Percentiles rank a stretch among this genome's conserved stretches.
phyloP scores from a whole-genome alignment of 92 coral and sea anemone species.

The Hydrozoanthus gracilis region DNA sequence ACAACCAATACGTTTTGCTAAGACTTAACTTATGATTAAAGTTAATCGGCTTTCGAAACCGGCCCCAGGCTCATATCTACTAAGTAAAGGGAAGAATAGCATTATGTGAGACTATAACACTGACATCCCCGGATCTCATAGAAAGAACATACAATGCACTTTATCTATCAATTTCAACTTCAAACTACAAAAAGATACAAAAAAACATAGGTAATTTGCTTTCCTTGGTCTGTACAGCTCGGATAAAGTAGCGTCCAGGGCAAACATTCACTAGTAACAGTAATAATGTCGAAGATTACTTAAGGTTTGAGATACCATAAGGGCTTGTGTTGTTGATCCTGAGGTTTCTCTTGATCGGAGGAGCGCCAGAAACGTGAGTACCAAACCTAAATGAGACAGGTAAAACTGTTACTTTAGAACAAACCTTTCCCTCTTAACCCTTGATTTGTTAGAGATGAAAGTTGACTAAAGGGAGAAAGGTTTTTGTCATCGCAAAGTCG shows the following conservation, averaged over 20 bases:
- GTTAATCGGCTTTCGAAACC: no score
- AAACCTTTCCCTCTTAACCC: not conserved
- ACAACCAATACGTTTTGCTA: no score
- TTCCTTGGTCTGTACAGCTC: no score
- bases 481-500: no score
- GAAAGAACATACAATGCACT: no score
- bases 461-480: no score
- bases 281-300: not conserved
- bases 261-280: not conserved
- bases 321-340: conserved; percentile 96
- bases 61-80: no score
- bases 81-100: no score
- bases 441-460: not conserved
- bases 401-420: not conserved
- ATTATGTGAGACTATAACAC: no score
- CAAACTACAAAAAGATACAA: not conserved
- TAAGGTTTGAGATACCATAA: conserved; percentile 56
- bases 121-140: no score
- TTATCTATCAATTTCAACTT: no score
- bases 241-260: not conserved
- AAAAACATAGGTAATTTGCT: not conserved
- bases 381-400: conserved; percentile 76
- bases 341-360: conserved; percentile 82
- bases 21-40: no score
- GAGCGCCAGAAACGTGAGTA: conserved; percentile 95